These are phyloP conservation scores for Clostera curtula DNA, from an alignment of 2,888 invertebrate genomes.

Conservation along the genomic window DNA sequence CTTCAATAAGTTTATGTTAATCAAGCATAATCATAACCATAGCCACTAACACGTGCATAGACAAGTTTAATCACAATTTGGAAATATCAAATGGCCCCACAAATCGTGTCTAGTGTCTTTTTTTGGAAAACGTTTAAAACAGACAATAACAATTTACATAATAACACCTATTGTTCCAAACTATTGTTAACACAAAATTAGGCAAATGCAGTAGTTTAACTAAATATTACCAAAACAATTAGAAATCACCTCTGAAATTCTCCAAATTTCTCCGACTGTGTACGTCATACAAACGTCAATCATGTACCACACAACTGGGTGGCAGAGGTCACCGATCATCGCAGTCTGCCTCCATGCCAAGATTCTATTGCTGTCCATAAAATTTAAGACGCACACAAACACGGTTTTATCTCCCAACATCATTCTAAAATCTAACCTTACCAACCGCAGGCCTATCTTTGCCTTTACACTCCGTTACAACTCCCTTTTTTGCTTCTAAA, in stretches of 20 bases:
- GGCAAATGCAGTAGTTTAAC: conserved; percentile 16
- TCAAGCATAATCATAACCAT: too few relatives aligned
- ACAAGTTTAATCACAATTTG: too few relatives aligned
- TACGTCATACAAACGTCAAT: conserved; percentile 67
- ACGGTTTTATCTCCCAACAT: conserved; percentile 19
- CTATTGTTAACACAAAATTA: not conserved
- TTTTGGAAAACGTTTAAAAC: too few relatives aligned
- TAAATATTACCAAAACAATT: conserved; percentile 27
- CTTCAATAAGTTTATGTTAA: too few relatives aligned
- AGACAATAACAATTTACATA: conserved; percentile 4
- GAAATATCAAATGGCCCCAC: too few relatives aligned
- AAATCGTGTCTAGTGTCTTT: too few relatives aligned
- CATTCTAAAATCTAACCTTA: conserved; percentile 22
- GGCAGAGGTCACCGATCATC: conserved; percentile 64
- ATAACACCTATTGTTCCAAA: conserved; percentile 8
- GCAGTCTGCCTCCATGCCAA: conserved; percentile 15
- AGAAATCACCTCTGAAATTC: conserved; percentile 42
- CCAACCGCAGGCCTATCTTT: conserved; percentile 22
- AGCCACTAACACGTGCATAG: too few relatives aligned
- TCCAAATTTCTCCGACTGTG: conserved; percentile 52
- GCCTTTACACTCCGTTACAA: conserved; percentile 33
- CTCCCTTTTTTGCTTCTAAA: conserved; percentile 58
- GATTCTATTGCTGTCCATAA: conserved; percentile 7
- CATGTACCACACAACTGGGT: conserved; percentile 58
- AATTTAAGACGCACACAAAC: conserved; percentile 20